Conservation (phyloP, 2,113 vertebrate species). For the Marmota flaviventris region DNA sequence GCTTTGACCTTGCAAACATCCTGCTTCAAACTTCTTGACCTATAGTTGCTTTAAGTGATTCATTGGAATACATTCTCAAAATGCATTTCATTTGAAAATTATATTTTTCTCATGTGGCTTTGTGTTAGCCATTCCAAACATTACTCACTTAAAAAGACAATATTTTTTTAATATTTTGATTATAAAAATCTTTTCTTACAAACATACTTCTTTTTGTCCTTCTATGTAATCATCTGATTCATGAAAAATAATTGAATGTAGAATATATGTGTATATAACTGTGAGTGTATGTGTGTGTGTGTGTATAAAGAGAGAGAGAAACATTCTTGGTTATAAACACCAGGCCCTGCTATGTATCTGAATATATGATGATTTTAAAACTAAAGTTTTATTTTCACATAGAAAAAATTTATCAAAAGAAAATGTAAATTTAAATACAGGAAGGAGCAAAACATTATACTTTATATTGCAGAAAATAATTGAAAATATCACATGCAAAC, state of each 20-base stretch:
- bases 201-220: neutral
- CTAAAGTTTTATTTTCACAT: neutral
- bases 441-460: neutral
- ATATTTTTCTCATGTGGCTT: neutral
- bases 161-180: neutral
- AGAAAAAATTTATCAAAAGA: neutral
- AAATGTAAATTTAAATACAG: neutral
- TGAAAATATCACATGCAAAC: neutral
- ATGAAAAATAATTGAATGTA: neutral
- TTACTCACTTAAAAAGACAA: neutral
- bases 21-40: neutral
- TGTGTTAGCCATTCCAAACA: neutral
- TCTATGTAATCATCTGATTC: neutral
- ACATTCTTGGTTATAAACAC: neutral
- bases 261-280: neutral
- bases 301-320: no score
- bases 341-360: neutral
- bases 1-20: no score
- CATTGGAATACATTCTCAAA: neutral
- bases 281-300: neutral
- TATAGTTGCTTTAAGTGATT: neutral
- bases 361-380: neutral
- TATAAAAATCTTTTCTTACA: neutral
- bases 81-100: neutral
- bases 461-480: neutral